These are phyloP conservation scores for Cecidostiba fungosa DNA, from an alignment of 2,888 invertebrate species.

Conservation along the genomic window DNA sequence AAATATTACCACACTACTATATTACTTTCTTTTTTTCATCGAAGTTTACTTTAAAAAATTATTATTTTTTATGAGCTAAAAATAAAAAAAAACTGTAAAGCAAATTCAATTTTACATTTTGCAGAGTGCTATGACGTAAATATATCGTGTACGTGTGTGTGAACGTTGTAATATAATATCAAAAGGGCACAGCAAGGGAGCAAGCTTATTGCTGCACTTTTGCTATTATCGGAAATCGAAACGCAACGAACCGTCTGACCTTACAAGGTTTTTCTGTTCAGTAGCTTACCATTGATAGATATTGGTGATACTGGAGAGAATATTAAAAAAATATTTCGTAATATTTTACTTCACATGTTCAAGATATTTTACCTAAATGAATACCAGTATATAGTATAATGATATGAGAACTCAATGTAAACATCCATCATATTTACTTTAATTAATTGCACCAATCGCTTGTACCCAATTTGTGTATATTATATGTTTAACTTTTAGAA, in stretches of 20 bases:
- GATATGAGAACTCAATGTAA: too few species aligned
- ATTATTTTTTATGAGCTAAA: not conserved
- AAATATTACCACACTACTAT: too few species aligned
- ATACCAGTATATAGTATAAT: too few species aligned
- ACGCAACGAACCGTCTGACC: not conserved
- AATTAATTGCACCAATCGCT: too few species aligned
- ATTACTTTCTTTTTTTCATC: too few species aligned
- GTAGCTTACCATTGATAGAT: too few species aligned
- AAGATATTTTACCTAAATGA: not conserved
- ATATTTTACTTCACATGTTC: not conserved
- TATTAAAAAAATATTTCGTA: not conserved
- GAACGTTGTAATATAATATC: not conserved
- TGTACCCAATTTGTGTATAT: too few species aligned
- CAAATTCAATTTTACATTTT: not conserved
- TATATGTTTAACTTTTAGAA: too few species aligned
- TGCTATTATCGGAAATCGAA: conserved; percentile 33
- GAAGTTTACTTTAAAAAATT: not conserved
- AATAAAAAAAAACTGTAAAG: not conserved
- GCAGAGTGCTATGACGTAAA: not conserved
- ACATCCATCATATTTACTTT: too few species aligned
- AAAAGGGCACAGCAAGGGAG: not conserved
- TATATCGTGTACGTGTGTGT: not conserved
- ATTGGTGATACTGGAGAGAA: not conserved
- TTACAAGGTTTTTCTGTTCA: conserved; percentile 9
- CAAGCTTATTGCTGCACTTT: conserved; percentile 21